Conservation (phyloP, 2,888 invertebrate species). For the Amphiduros pacificus region DNA sequence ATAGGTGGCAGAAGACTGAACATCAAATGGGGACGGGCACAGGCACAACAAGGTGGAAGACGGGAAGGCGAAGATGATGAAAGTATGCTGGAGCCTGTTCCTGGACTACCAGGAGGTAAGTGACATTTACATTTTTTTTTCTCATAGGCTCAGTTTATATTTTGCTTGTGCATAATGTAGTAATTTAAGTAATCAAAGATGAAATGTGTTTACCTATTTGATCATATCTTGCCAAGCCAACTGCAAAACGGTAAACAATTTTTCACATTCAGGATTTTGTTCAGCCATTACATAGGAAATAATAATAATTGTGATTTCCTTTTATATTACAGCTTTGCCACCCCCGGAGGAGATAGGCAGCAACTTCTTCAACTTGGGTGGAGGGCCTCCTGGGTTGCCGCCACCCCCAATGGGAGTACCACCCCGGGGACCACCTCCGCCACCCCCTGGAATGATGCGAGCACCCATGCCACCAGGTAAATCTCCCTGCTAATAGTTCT, state of each 20-base stretch:
- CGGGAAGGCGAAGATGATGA: constrained; percentile 39
- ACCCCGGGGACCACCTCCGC: constrained; percentile 9
- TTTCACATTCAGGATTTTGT: too few relatives aligned
- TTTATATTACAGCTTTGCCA: constrained; percentile 63
- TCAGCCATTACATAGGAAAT: too few relatives aligned
- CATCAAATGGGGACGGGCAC: constrained; percentile 98
- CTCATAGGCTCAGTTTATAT: too few relatives aligned
- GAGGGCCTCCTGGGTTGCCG: constrained; percentile 36
- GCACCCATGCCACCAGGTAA: constrained; percentile 16
- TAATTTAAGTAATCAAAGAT: too few relatives aligned
- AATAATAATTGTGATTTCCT: too few relatives aligned
- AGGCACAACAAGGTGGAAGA: constrained; percentile 65
- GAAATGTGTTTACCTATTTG: too few relatives aligned
- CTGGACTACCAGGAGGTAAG: constrained; percentile 72
- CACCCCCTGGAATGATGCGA: constrained; percentile 9
- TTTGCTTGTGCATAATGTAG: too few relatives aligned
- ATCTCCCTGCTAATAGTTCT: too few relatives aligned
- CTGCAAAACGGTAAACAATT: too few relatives aligned
- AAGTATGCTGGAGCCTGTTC: constrained; percentile 70
- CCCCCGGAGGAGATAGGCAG: constrained; percentile 67
- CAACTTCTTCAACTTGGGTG: constrained; percentile 69
- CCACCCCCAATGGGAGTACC: constrained; percentile 21
- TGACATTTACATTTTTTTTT: neutral
- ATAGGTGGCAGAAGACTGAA: constrained; percentile 77
- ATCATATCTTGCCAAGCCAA: too few relatives aligned